Evolutionary conservation across 2,113 vertebrate species (phyloP).

Genomic region (Sterrhoptilus dennistouni): DNA sequence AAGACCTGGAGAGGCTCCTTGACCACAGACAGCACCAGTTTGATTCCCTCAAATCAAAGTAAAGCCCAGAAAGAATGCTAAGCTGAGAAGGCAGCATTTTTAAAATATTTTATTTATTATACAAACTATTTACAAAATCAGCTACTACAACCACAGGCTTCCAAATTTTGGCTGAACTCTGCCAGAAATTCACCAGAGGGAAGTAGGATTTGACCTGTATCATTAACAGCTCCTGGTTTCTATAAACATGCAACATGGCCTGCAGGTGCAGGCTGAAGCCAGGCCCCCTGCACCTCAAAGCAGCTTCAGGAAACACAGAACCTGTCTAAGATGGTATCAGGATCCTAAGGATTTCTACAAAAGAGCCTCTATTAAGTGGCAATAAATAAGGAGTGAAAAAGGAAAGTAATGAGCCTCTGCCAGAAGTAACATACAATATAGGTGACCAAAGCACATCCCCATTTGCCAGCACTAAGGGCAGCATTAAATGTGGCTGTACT

Average conservation of each 20-base stretch:
- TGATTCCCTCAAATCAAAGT: neutral
- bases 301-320: constrained; percentile 5
- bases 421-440: constrained; percentile 5
- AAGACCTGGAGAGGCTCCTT: neutral
- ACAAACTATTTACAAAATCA: constrained; percentile 81
- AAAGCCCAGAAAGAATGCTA: neutral
- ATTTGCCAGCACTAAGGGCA: neutral
- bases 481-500: neutral
- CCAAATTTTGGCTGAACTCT: constrained; percentile 54
- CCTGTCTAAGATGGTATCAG: neutral
- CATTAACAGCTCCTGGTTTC: constrained; percentile 50
- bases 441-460: constrained; percentile 32
- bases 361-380: constrained; percentile 10
- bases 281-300: neutral
- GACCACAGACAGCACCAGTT: neutral
- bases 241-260: constrained; percentile 36
- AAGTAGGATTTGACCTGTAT: constrained; percentile 36
- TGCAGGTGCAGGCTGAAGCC: neutral
- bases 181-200: constrained; percentile 29
- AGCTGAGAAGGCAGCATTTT: constrained; percentile 33
- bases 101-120: constrained; percentile 76
- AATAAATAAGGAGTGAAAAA: constrained; percentile 66
- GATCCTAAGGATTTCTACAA: constrained; percentile 12
- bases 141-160: constrained; percentile 55
- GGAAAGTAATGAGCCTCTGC: constrained; percentile 32